Conservation (phyloP, 2,888 invertebrate species). For the Kuschelorhynchus macadamiae region DNA sequence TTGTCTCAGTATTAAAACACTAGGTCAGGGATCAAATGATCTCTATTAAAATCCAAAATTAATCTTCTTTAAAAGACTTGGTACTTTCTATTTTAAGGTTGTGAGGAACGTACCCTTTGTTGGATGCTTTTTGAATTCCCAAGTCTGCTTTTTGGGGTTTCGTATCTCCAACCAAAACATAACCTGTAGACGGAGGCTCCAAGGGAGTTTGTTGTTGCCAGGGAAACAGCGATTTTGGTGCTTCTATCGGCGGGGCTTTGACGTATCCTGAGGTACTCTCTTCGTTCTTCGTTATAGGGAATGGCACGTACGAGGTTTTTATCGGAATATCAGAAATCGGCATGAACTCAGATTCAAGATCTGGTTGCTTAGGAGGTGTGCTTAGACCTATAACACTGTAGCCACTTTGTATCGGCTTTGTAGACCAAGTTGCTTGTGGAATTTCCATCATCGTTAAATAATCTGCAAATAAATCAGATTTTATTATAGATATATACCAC, state of each 20-base stretch:
- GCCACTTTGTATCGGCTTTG: slow-evolving; percentile 29
- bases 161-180: slow-evolving; percentile 60
- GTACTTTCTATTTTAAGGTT: slow-evolving; percentile 45
- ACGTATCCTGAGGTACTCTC: slow-evolving; percentile 55
- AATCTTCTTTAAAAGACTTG: slow-evolving; percentile 63
- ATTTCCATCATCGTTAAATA: slow-evolving; percentile 58
- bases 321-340: slow-evolving; percentile 46
- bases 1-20: slow-evolving; percentile 1
- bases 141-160: slow-evolving; percentile 47
- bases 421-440: slow-evolving; percentile 28
- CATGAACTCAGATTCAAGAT: slow-evolving; percentile 55
- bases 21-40: not conserved
- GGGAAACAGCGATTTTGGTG: slow-evolving; percentile 42
- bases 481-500: not conserved
- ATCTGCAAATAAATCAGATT: slow-evolving; percentile 20
- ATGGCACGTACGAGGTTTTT: slow-evolving; percentile 31
- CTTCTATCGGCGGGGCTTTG: slow-evolving; percentile 53
- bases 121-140: slow-evolving; percentile 38
- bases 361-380: slow-evolving; percentile 46
- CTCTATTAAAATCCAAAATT: slow-evolving; percentile 36
- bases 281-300: slow-evolving; percentile 31
- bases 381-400: slow-evolving; percentile 62
- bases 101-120: slow-evolving; percentile 62
- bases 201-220: slow-evolving; percentile 52
- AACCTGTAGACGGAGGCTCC: slow-evolving; percentile 55